Conservation (phyloP, 2,113 vertebrate genomes). For the Rhinoderma darwinii region DNA sequence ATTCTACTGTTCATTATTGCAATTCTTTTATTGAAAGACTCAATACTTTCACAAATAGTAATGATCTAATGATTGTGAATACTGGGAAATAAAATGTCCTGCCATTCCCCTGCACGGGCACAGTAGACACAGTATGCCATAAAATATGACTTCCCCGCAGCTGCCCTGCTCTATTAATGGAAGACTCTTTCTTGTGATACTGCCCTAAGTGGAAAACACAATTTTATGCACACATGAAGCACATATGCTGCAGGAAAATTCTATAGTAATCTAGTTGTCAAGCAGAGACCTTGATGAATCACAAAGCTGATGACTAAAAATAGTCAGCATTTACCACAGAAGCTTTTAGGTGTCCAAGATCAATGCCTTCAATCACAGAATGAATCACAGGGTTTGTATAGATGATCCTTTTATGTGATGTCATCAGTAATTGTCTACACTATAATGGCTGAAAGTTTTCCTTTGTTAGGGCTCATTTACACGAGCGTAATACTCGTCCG, state of each 20-base stretch:
- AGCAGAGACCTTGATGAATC: constrained; percentile 52
- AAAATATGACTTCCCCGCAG: neutral
- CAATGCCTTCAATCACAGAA: constrained; percentile 61
- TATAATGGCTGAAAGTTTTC: neutral
- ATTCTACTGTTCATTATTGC: neutral
- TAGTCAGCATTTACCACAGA: constrained; percentile 58
- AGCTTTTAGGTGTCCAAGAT: constrained; percentile 63
- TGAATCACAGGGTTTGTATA: constrained; percentile 50
- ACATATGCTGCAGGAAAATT: constrained; percentile 15
- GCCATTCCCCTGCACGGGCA: neutral
- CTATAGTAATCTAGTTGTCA: constrained; percentile 57
- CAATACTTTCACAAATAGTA: neutral
- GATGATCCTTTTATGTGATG: neutral
- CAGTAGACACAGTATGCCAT: neutral
- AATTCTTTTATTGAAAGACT: neutral
- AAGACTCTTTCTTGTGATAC: neutral
- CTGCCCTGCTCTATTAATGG: neutral
- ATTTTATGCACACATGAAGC: neutral
- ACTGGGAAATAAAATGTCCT: neutral
- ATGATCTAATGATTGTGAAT: neutral
- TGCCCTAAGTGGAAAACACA: neutral
- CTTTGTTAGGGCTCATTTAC: neutral
- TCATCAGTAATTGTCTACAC: neutral
- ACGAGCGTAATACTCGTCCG: too few species aligned
- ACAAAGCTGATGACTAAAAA: constrained; percentile 63